These are phyloP conservation scores for Coptodon rendalli DNA, from an alignment of 2,113 vertebrate species.

Conservation along the genomic window DNA sequence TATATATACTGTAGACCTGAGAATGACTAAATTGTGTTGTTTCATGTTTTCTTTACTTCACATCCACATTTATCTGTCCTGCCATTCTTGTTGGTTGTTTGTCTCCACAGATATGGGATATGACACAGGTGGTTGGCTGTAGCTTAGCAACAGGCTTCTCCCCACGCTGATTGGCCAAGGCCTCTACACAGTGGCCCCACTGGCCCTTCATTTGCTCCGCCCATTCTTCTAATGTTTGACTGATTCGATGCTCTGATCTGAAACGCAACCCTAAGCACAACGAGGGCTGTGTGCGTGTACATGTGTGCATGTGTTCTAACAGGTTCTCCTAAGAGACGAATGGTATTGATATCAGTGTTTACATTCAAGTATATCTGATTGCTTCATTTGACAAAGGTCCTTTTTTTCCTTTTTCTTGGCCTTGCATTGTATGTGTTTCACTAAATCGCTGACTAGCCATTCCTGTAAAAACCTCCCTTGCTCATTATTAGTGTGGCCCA, in stretches of 20 bases:
- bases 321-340: constrained; percentile 12
- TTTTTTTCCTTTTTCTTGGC: constrained; percentile 2
- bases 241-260: constrained; percentile 4
- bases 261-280: constrained; percentile 56
- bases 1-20: background rate
- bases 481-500: background rate
- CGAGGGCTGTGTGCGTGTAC: background rate
- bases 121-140: constrained; percentile 93
- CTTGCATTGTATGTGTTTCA: constrained; percentile 29
- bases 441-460: background rate
- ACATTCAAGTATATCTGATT: constrained; percentile 23
- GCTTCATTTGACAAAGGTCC: constrained; percentile 29
- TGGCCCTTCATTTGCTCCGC: background rate
- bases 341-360: constrained; percentile 51
- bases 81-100: background rate
- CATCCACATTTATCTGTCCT: background rate
- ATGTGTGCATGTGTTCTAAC: background rate
- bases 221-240: constrained; percentile 21
- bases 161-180: constrained; percentile 74
- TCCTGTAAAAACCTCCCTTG: background rate
- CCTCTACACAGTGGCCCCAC: background rate
- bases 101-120: constrained; percentile 89
- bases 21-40: background rate
- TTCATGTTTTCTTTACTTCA: background rate
- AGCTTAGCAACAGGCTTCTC: constrained; percentile 90